phyloP scores from a whole-genome alignment of 1,140 invertebrate genomes.

The Amyelois transitella region DNA sequence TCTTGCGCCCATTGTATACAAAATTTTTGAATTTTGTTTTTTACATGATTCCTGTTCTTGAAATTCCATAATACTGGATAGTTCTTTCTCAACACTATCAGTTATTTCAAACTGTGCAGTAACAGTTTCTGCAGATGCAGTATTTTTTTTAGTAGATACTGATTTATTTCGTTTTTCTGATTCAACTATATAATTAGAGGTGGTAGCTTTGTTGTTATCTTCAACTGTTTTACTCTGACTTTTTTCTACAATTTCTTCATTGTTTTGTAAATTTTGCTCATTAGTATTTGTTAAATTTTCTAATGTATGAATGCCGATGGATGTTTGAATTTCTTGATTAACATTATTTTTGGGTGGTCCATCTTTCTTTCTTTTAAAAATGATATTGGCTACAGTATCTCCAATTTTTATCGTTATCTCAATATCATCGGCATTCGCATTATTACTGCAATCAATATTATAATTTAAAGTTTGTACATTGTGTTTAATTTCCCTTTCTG shows the following conservation, averaged over 20 bases:
- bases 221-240: not conserved
- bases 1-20: not conserved
- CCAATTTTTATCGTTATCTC: slow-evolving; percentile 61
- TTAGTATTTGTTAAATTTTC: slow-evolving; percentile 4
- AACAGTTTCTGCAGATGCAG: slow-evolving; percentile 51
- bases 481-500: slow-evolving; percentile 2
- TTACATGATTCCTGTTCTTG: slow-evolving; percentile 13
- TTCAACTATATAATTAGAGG: not conserved
- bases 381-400: slow-evolving; percentile 49
- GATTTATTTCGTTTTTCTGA: slow-evolving; percentile 20
- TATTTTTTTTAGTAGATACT: slow-evolving; percentile 45
- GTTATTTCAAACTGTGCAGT: slow-evolving; percentile 51
- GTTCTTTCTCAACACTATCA: slow-evolving; percentile 55
- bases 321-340: slow-evolving; percentile 50
- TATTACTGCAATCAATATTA: slow-evolving; percentile 8
- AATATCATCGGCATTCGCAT: slow-evolving; percentile 40
- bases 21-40: slow-evolving; percentile 13
- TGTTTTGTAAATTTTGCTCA: slow-evolving; percentile 12
- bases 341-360: slow-evolving; percentile 44
- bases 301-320: slow-evolving; percentile 15
- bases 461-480: slow-evolving; percentile 13
- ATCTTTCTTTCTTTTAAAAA: slow-evolving; percentile 51
- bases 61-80: slow-evolving; percentile 43
- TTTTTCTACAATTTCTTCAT: slow-evolving; percentile 1
- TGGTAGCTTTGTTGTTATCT: not conserved